phyloP scores from a whole-genome alignment of 1,140 invertebrate genomes.

The Nylanderia fulva region DNA sequence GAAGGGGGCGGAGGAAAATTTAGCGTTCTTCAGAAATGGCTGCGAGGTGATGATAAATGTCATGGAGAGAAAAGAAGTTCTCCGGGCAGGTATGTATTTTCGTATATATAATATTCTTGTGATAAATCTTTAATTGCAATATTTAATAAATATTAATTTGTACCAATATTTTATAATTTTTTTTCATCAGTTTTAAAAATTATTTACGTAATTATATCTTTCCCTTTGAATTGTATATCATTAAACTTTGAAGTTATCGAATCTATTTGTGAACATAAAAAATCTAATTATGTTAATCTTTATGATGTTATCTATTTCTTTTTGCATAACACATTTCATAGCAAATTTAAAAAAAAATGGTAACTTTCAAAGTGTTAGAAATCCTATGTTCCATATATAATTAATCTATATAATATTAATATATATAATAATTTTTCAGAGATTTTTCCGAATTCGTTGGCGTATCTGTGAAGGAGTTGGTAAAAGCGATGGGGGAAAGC shows the following conservation, averaged over 20 bases:
- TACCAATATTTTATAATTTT: background rate
- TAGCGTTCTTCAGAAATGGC: conserved; percentile 90
- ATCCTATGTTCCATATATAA: background rate
- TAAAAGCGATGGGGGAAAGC: conserved; percentile 92
- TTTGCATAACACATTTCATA: background rate
- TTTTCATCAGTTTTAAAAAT: background rate
- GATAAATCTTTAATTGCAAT: conserved; percentile 15
- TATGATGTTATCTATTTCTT: background rate
- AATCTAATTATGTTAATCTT: background rate
- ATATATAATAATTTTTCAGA: conserved; percentile 79
- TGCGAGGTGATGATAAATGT: conserved; percentile 88
- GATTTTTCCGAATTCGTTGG: conserved; percentile 90
- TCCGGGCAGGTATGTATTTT: conserved; percentile 81
- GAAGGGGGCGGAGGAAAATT: conserved; percentile 87
- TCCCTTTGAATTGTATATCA: background rate
- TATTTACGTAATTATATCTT: conserved; percentile 12
- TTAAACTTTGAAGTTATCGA: background rate
- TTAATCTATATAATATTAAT: too few species aligned
- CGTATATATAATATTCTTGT: conserved; percentile 1
- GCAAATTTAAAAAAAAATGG: background rate
- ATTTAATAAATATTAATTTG: too few species aligned
- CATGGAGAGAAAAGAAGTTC: conserved; percentile 83
- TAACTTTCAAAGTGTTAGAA: background rate
- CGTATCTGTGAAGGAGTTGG: conserved; percentile 92
- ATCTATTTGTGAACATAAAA: background rate